phyloP scores from a whole-genome alignment of 2,797 vertebrate species.

The Dendrocincla fuliginosa region DNA sequence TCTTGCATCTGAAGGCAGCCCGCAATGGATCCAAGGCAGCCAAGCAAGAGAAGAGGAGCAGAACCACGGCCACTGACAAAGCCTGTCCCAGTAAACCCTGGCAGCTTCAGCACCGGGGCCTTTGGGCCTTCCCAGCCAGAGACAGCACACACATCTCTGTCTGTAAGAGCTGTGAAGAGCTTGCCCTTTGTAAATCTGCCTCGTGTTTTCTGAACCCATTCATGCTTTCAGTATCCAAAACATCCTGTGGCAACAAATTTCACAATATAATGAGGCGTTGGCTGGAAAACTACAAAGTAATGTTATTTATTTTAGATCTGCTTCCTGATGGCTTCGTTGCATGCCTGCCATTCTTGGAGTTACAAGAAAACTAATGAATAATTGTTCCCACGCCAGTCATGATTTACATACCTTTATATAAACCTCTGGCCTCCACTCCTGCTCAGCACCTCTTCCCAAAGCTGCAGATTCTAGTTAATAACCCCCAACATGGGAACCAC shows the following conservation, averaged over 20 bases:
- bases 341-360: conserved; percentile 9
- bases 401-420: conserved; percentile 42
- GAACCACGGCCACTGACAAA: conserved; percentile 32
- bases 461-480: background rate
- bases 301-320: conserved; percentile 68
- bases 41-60: background rate
- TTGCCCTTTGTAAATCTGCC: conserved; percentile 38
- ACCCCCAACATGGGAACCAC: background rate
- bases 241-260: conserved; percentile 69
- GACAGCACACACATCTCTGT: background rate
- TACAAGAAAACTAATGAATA: background rate
- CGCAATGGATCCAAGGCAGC: background rate
- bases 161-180: conserved; percentile 8
- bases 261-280: conserved; percentile 62
- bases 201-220: conserved; percentile 52
- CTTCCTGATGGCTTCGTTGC: conserved; percentile 46
- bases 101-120: conserved; percentile 36
- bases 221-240: conserved; percentile 65
- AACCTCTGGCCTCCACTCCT: background rate
- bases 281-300: conserved; percentile 60
- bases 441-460: background rate
- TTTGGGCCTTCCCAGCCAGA: conserved; percentile 26
- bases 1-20: background rate
- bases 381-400: background rate
- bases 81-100: conserved; percentile 7